Base-by-base conservation (phyloP, 1,140 invertebrate genomes). In the Drosophila eugracilis region DNA sequence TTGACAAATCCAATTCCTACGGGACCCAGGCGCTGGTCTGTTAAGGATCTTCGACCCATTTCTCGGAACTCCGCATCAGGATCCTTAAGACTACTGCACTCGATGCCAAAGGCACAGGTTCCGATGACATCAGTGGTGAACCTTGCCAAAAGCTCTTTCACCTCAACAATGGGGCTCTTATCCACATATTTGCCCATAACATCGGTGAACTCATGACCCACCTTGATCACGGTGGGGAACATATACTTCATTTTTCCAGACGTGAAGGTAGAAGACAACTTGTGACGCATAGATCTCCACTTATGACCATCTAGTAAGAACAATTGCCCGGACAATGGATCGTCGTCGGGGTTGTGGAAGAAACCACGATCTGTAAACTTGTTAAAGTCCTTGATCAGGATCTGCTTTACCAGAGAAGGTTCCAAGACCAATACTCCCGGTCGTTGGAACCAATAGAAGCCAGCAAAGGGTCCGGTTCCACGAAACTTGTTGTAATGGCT, bases 91-190 rank as follows among this genome's bases (percentile, higher is more conserved):
- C 94, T 92, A 59, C 94, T 93, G 69, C 93, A 93, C 34, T 94
- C 92, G 4, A 95, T 92, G 1, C 95, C 95, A 84, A 95, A 95
- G 5, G 93, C 94, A 9, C 94, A 93, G 21, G 92, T 93, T 0
- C 93, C 94, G n/a, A 95, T 94, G 14, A 91, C 80, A 55, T 92
- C 91, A 0, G 85, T 90, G 5, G 90, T 91, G 34, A 81, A 92
- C 19, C 90, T 55, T 9, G 81, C 90, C 57, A 91, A 26, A 2
- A 92, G 30, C 6, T 91, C 89, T 4, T 36, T 72, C 0, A 92
- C 75, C 12, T 92, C 91, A 3, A 90, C 19, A 4, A 50, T 9
- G 0, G 54, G 24, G 0, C 37, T 30, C 42, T 80, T 69, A 1
- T 37, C 21, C 0, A 69, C 52, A 49, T 66, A 45, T n/a, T 78